These are phyloP conservation scores for Agapostemon virescens DNA, from an alignment of 2,888 invertebrate species.

Conservation along the genomic window DNA sequence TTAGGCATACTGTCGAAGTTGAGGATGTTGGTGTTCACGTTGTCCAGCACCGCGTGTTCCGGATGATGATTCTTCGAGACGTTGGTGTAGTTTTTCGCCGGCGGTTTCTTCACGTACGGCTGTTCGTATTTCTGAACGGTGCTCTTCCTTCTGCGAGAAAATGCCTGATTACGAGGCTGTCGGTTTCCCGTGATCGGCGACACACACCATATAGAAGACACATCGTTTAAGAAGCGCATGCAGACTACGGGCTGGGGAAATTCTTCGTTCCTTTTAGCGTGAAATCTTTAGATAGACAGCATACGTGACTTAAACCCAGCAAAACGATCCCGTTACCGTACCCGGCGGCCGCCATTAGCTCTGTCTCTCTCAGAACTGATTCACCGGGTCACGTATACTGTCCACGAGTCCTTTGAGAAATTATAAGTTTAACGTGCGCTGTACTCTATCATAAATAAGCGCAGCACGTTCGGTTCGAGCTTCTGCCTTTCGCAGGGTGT, in stretches of 20 bases:
- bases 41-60: conserved; percentile 90
- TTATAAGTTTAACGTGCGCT: conserved; percentile 21
- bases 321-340: background rate
- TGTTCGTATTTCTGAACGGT: conserved; percentile 94
- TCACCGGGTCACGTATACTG: conserved; percentile 1
- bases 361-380: background rate
- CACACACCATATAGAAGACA: conserved; percentile 46
- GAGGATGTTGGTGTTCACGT: conserved; percentile 88
- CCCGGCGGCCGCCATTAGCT: background rate
- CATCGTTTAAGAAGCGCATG: conserved; percentile 75
- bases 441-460: conserved; percentile 16
- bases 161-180: conserved; percentile 52
- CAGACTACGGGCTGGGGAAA: conserved; percentile 63
- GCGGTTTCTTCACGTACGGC: conserved; percentile 92
- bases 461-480: conserved; percentile 13
- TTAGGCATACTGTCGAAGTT: conserved; percentile 88
- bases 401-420: conserved; percentile 26
- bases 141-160: conserved; percentile 88
- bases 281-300: conserved; percentile 9
- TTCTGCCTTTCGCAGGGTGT: background rate
- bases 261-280: conserved; percentile 21
- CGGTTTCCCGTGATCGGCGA: background rate
- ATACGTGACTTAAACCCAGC: conserved; percentile 6
- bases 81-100: conserved; percentile 87
- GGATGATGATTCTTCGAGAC: conserved; percentile 88